A percentile compares a stretch with the other conserved stretches of the same genome.
Conservation (phyloP, 2,888 invertebrate genomes). For the Cremastinae sp. region DNA sequence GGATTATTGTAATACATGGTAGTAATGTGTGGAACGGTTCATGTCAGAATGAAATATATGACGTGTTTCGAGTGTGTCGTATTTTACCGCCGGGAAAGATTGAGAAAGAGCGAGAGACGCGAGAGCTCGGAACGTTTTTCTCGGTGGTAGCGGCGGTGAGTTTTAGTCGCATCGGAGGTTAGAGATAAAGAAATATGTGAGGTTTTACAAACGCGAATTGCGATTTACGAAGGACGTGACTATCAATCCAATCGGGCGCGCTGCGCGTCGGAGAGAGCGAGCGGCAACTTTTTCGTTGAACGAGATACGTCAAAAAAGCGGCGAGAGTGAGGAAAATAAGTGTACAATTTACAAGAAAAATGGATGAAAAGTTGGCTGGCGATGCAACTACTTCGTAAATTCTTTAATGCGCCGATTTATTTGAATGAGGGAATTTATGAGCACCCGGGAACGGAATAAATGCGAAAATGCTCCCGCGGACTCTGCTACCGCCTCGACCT, state of each 20-base stretch:
- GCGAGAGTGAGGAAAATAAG: neutral
- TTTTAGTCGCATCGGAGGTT: conserved; percentile 22
- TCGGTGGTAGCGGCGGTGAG: conserved; percentile 28
- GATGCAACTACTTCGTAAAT: conserved; percentile 64
- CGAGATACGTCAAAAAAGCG: neutral
- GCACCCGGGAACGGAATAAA: conserved; percentile 50
- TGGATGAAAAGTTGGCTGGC: conserved; percentile 33
- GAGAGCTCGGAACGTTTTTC: conserved; percentile 26
- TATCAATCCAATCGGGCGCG: conserved; percentile 59
- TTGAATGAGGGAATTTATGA: conserved; percentile 58
- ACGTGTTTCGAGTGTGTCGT: conserved; percentile 5
- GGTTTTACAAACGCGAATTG: conserved; percentile 33
- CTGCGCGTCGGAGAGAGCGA: conserved; percentile 1
- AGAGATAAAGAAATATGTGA: conserved; percentile 24
- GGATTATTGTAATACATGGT: neutral
- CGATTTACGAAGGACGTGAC: conserved; percentile 52
- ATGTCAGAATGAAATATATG: conserved; percentile 18
- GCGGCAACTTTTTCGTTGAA: conserved; percentile 54
- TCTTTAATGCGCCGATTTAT: conserved; percentile 68
- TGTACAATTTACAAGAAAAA: conserved; percentile 5
- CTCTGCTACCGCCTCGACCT: conserved; percentile 49
- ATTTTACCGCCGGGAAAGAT: conserved; percentile 1
- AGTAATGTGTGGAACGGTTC: neutral
- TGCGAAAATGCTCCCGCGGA: conserved; percentile 48
- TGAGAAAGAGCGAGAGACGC: conserved; percentile 5